Conservation (phyloP, 2,888 invertebrate genomes). For the Drosophila mulleri region DNA sequence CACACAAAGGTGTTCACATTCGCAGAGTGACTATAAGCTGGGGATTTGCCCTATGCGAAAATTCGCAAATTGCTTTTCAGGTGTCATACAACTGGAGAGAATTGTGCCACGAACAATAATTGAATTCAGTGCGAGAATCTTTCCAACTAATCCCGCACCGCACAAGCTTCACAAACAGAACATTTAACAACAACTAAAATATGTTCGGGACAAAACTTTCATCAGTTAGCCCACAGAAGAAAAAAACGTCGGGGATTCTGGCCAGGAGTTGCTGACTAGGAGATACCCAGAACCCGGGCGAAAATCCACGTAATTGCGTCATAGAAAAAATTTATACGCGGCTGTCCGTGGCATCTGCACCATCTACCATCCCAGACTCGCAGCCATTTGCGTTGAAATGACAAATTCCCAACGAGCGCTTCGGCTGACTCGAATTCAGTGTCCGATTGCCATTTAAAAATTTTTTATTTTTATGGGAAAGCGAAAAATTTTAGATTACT, state of each 20-base stretch:
- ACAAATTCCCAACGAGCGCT: background rate
- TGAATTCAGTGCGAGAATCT: slow-evolving; percentile 53
- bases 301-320: too few relatives aligned
- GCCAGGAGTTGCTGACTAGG: background rate
- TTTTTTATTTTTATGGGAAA: background rate
- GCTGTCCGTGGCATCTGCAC: too few relatives aligned
- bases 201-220: slow-evolving; percentile 38
- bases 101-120: slow-evolving; percentile 58
- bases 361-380: background rate
- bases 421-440: background rate
- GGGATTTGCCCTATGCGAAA: slow-evolving; percentile 15
- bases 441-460: background rate
- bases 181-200: slow-evolving; percentile 33
- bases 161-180: slow-evolving; percentile 35
- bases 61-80: slow-evolving; percentile 54
- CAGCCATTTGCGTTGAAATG: background rate
- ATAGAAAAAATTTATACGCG: too few relatives aligned
- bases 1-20: slow-evolving; percentile 26
- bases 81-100: slow-evolving; percentile 22
- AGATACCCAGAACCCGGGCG: background rate
- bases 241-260: background rate
- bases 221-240: background rate
- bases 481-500: background rate
- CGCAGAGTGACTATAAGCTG: slow-evolving; percentile 29
- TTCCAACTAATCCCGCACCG: slow-evolving; percentile 41